A percentile compares a stretch with the other conserved stretches of the same genome.
Conservation (phyloP, 2,113 vertebrate genomes). For the Manacus vitellinus region DNA sequence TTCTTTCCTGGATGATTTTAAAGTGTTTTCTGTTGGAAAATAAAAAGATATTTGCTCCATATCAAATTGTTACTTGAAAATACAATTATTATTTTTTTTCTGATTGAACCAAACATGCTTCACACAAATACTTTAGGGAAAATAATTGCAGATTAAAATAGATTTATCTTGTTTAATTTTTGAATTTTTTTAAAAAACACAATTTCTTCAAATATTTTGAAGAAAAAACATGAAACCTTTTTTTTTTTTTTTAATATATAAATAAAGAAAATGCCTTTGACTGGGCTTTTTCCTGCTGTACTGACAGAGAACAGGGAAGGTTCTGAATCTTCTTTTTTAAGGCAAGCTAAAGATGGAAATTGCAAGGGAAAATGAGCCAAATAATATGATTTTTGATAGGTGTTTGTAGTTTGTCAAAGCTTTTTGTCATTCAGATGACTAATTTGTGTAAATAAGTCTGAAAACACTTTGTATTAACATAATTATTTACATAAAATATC, state of each 20-base stretch:
- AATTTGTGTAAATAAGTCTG: conserved; percentile 69
- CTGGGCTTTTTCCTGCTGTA: not conserved
- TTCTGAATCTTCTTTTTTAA: conserved; percentile 10
- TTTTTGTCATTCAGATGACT: conserved; percentile 60
- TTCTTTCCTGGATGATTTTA: conserved; percentile 3
- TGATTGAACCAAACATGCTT: not conserved
- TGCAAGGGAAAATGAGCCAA: conserved; percentile 40
- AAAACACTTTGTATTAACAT: conserved; percentile 59
- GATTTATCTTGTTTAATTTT: not conserved
- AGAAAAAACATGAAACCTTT: not conserved
- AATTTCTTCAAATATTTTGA: not conserved
- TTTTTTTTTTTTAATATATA: not conserved
- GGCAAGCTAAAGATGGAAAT: conserved; percentile 47
- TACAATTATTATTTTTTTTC: not conserved
- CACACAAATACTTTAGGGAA: not conserved
- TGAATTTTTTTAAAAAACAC: not conserved
- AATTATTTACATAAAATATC: conserved; percentile 61
- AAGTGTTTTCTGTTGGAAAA: conserved; percentile 31
- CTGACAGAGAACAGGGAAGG: not conserved
- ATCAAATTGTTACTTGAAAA: not conserved
- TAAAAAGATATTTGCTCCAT: not conserved
- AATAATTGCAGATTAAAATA: conserved; percentile 1
- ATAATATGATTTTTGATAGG: conserved; percentile 58
- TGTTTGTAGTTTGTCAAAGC: conserved; percentile 57
- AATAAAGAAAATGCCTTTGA: conserved; percentile 13